Evolutionary conservation across 2,113 vertebrate species (phyloP), one percentile per base, ranked within the genome.

Genomic region (Callionymus lyra): DNA sequence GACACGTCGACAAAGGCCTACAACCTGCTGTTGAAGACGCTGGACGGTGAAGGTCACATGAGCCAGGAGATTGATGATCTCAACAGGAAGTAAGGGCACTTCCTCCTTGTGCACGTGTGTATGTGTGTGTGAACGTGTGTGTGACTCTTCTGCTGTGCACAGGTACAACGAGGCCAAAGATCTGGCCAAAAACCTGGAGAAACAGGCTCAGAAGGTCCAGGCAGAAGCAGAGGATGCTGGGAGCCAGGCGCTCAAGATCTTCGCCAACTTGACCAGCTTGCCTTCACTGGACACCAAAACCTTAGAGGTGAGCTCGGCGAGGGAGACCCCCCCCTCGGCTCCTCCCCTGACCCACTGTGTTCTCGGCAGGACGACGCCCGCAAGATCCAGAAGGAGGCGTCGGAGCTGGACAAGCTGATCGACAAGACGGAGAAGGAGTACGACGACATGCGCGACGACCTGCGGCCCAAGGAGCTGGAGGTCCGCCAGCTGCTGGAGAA

Each of bases 401-500:
- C 88, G 0, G 91, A 96, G 11, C 80, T 98, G 12, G 93, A 92
- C 72, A 88, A 77, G 19, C 80, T 94, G 37, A 89, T 97, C 37
- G 90, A 93, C 50, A 89, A 88, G 65, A 97, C 92, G 4, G 73
- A 93, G 50, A 90, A 88, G 53, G 91, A 96, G 52, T 98, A 97
- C 11, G 86, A 91, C 2, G 89, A 92, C 38, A 85, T 98, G 43
- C 70, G 92, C 52, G 91, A 96, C 13, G 95, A 98, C 70, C 89
- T 98, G 82, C 84, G 80, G 59, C 80, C 77, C 43, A 96, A 94
- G 62, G 95, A 97, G 32, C 65, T 74, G 6, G 93, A 98, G 72
- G 95, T 97, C 3, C 90, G 91, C 62, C 90, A 88, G 9, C 90
- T 98, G 38, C 81, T 98, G 71, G 93, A 98, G 41, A 94, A 94